Percentiles rank a stretch among this genome's conserved stretches.
Evolutionary conservation across 2,888 invertebrate species (phyloP).

Genomic region (Pollenia amentaria): DNA sequence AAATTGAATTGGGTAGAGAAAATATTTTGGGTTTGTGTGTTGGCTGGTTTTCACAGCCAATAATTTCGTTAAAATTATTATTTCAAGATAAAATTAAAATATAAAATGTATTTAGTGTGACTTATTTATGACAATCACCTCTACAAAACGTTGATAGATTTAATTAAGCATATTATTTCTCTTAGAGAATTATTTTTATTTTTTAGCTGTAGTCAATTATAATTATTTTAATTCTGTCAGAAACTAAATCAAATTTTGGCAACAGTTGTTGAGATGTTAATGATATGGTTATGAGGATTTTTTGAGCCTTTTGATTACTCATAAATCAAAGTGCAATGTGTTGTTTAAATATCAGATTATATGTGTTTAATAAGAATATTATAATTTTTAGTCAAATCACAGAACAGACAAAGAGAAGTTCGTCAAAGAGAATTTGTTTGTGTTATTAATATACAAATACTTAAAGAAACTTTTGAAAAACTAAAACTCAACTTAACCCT

Average conservation of each 20-base stretch:
- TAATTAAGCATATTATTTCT: conserved; percentile 65
- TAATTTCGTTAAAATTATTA: conserved; percentile 14
- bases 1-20: too few relatives aligned
- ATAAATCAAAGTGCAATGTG: too few relatives aligned
- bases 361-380: too few relatives aligned
- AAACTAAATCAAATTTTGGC: conserved; percentile 43
- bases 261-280: conserved; percentile 48
- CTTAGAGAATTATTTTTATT: conserved; percentile 4
- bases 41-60: background rate
- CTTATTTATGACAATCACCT: conserved; percentile 41
- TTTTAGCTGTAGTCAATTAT: background rate
- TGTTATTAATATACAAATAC: too few relatives aligned
- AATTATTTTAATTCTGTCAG: conserved; percentile 2
- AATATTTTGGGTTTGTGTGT: background rate
- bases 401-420: too few relatives aligned
- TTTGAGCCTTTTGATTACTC: background rate
- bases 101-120: conserved; percentile 19
- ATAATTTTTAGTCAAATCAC: too few relatives aligned
- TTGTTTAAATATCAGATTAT: too few relatives aligned
- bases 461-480: too few relatives aligned
- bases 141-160: conserved; percentile 51
- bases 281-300: background rate
- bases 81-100: conserved; percentile 20
- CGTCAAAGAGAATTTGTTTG: too few relatives aligned
- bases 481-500: too few relatives aligned